Percentiles rank a stretch among this genome's conserved stretches.
These are phyloP conservation scores for Macaria notata DNA, from an alignment of 2,888 invertebrate species.

Conservation along the genomic window DNA sequence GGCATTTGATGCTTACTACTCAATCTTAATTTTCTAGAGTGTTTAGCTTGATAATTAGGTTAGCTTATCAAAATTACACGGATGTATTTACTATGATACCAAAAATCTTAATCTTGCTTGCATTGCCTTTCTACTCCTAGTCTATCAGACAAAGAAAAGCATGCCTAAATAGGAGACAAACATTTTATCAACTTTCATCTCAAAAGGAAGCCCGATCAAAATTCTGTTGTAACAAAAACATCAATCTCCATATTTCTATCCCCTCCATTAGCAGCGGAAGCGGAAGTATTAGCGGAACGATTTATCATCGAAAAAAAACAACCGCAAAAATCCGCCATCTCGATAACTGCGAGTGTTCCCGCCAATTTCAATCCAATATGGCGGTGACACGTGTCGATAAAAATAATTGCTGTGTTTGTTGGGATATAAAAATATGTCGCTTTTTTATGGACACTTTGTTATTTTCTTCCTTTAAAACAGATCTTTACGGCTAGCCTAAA, in stretches of 20 bases:
- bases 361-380: conserved; percentile 56
- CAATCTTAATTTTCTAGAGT: no score
- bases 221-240: conserved; percentile 33
- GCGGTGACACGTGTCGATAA: conserved; percentile 35
- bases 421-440: conserved; percentile 4
- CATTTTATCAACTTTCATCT: background rate
- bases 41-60: no score
- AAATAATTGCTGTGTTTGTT: conserved; percentile 12
- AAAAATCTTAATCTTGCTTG: no score
- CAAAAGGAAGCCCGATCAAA: conserved; percentile 20
- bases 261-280: conserved; percentile 54
- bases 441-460: background rate
- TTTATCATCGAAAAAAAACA: conserved; percentile 59
- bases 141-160: no score
- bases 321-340: conserved; percentile 54
- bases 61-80: no score
- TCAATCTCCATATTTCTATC: conserved; percentile 35
- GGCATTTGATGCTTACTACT: no score
- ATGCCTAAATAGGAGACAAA: no score
- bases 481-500: no score
- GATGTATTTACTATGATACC: no score
- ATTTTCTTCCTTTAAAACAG: no score
- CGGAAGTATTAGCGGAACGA: conserved; percentile 62
- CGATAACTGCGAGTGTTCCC: conserved; percentile 44
- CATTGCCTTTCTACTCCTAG: no score